These are phyloP conservation scores for Xerus rutilus DNA, from an alignment of 2,797 vertebrate genomes.

Conservation along the genomic window DNA sequence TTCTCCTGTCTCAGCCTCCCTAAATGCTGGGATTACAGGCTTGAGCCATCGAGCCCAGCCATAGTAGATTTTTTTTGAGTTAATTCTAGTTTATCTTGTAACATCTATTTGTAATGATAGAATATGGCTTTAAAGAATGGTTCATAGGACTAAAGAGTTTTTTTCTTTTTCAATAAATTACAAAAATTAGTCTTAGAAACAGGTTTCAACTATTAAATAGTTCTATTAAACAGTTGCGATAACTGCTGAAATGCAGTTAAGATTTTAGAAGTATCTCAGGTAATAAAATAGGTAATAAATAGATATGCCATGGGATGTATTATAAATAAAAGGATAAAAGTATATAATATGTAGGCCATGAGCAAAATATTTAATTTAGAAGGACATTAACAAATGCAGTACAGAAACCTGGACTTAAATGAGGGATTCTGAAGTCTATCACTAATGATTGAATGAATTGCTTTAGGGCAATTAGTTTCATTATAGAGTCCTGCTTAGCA, in stretches of 20 bases:
- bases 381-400: not conserved
- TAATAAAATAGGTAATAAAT: not conserved
- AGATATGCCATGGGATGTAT: not conserved
- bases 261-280: not conserved
- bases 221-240: not conserved
- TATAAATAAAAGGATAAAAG: not conserved
- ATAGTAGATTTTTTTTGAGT: not conserved
- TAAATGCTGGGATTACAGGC: too few species aligned
- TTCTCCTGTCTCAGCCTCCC: too few species aligned
- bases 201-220: slow-evolving; percentile 20
- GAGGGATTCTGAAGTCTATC: not conserved
- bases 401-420: not conserved
- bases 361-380: not conserved
- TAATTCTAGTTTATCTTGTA: not conserved
- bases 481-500: too few species aligned
- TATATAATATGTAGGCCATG: not conserved
- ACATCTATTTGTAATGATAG: not conserved
- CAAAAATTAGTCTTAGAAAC: not conserved
- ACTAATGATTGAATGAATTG: not conserved
- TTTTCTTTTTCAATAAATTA: not conserved
- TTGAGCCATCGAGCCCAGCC: too few species aligned
- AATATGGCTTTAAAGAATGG: not conserved
- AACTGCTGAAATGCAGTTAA: not conserved
- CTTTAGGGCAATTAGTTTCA: too few species aligned
- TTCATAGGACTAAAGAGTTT: not conserved